These are phyloP conservation scores for Pseudococcus longispinus DNA, from an alignment of 2,888 invertebrate species.

Conservation along the genomic window DNA sequence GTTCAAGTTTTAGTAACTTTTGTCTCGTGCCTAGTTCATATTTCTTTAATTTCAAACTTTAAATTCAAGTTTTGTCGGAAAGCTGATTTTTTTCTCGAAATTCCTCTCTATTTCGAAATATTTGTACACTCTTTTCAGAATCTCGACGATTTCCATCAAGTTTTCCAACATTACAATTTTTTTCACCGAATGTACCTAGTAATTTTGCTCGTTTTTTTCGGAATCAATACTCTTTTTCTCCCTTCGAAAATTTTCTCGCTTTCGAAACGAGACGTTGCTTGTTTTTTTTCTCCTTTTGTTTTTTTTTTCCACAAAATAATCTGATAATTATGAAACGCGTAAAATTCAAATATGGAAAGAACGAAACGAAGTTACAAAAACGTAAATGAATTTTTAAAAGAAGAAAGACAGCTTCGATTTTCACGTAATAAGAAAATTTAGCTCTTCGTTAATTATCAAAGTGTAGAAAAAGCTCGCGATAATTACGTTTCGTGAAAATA, in stretches of 20 bases:
- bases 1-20: no score
- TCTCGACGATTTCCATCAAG: neutral
- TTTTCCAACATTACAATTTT: neutral
- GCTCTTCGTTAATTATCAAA: conserved; percentile 2
- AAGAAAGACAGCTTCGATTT: neutral
- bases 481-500: neutral
- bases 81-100: neutral
- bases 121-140: neutral
- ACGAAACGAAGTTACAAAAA: neutral
- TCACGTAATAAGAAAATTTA: neutral
- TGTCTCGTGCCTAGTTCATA: neutral
- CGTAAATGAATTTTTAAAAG: neutral
- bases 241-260: neutral
- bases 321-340: conserved; percentile 1
- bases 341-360: neutral
- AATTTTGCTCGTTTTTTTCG: neutral
- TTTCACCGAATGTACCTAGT: neutral
- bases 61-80: neutral
- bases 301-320: neutral
- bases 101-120: neutral
- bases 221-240: neutral
- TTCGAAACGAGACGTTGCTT: neutral
- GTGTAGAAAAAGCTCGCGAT: neutral
- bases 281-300: neutral
- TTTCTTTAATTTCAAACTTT: neutral